A percentile compares a stretch with the other conserved stretches of the same genome.
Conservation (phyloP, 2,888 invertebrate species). For the Apotomis capreana region DNA sequence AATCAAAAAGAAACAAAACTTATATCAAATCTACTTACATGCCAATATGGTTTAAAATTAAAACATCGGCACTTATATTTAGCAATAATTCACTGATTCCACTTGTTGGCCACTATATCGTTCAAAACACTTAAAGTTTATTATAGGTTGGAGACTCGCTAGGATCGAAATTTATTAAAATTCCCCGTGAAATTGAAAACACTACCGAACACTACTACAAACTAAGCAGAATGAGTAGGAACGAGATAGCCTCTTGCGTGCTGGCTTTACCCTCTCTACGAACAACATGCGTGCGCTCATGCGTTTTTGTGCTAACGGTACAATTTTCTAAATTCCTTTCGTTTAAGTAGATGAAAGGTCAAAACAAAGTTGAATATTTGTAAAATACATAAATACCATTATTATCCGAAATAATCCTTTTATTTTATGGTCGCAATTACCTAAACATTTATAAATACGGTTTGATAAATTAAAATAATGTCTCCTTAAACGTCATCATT, state of each 20-base stretch:
- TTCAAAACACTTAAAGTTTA: slow-evolving; percentile 19
- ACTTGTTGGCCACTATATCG: slow-evolving; percentile 13
- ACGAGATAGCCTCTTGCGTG: slow-evolving; percentile 23
- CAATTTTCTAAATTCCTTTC: slow-evolving; percentile 18
- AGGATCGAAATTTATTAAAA: slow-evolving; percentile 18
- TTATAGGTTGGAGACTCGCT: not conserved
- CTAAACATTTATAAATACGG: too few species aligned
- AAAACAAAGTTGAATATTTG: not conserved
- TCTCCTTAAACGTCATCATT: slow-evolving; percentile 16
- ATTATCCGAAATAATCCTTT: too few species aligned
- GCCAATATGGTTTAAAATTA: slow-evolving; percentile 3
- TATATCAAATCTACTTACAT: slow-evolving; percentile 31
- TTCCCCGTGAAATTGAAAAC: slow-evolving; percentile 17
- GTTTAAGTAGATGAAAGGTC: slow-evolving; percentile 14
- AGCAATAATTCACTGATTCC: slow-evolving; percentile 25
- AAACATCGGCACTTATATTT: slow-evolving; percentile 4
- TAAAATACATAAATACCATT: not conserved
- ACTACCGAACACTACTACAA: slow-evolving; percentile 32
- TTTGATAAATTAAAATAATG: not conserved
- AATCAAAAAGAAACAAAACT: slow-evolving; percentile 33
- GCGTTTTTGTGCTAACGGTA: slow-evolving; percentile 36
- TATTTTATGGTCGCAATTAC: too few species aligned
- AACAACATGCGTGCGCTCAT: slow-evolving; percentile 20
- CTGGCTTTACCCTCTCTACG: slow-evolving; percentile 20
- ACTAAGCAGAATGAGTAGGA: slow-evolving; percentile 35